Conservation (phyloP, 2,797 vertebrate genomes). For the Falco naumanni region DNA sequence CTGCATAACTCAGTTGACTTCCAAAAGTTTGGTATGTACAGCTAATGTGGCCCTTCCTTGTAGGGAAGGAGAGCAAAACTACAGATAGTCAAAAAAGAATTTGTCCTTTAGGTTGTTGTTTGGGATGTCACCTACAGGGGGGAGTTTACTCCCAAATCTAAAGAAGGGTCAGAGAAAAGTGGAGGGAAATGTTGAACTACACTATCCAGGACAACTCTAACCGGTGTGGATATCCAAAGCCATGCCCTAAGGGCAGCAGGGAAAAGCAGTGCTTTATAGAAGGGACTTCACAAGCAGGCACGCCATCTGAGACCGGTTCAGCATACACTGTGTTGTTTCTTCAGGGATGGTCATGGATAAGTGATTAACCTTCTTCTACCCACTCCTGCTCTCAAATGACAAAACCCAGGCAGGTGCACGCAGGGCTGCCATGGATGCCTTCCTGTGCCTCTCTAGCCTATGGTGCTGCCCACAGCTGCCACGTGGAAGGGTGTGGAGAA, state of each 20-base stretch:
- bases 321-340: neutral
- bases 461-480: neutral
- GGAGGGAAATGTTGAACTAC: neutral
- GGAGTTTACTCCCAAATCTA: neutral
- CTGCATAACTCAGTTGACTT: neutral
- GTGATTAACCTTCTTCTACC: neutral
- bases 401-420: neutral
- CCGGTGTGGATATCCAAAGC: neutral
- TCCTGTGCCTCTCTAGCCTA: neutral
- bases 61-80: neutral
- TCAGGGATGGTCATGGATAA: neutral
- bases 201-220: neutral
- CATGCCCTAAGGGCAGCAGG: neutral
- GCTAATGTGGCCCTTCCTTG: neutral
- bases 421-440: neutral
- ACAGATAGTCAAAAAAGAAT: neutral
- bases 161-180: neutral
- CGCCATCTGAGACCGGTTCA: neutral
- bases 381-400: neutral
- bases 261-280: neutral
- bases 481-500: neutral
- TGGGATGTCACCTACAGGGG: neutral
- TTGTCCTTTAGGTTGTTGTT: neutral
- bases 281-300: neutral
- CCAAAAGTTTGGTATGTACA: neutral